Conservation (phyloP, 2,113 vertebrate genomes). For the Mugil cephalus region DNA sequence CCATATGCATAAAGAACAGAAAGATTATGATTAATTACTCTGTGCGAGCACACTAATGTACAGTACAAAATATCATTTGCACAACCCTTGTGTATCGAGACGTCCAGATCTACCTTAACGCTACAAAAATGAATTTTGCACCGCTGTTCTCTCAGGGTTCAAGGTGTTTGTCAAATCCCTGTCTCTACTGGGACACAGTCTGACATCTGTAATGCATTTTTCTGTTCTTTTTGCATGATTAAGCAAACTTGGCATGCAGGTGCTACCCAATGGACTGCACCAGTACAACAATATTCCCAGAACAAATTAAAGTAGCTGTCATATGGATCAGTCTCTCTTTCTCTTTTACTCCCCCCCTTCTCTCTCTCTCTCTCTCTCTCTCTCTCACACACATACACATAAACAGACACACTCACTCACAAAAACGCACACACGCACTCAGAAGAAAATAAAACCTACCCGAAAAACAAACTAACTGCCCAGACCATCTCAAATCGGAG, state of each 20-base stretch:
- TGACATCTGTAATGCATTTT: constrained; percentile 82
- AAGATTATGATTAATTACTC: constrained; percentile 23
- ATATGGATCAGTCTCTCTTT: constrained; percentile 75
- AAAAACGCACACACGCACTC: constrained; percentile 2
- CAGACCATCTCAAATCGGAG: constrained; percentile 52
- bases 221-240: constrained; percentile 85
- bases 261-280: constrained; percentile 80
- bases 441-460: constrained; percentile 9
- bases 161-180: constrained; percentile 80
- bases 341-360: neutral
- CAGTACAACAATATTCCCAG: constrained; percentile 82
- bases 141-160: constrained; percentile 73
- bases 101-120: constrained; percentile 54
- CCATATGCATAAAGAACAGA: neutral
- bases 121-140: constrained; percentile 66
- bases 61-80: constrained; percentile 30
- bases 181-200: constrained; percentile 71
- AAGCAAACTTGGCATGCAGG: constrained; percentile 85
- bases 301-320: constrained; percentile 85
- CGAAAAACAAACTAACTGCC: constrained; percentile 54
- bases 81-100: constrained; percentile 44
- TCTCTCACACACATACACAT: neutral
- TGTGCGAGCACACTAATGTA: constrained; percentile 19
- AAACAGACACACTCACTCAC: constrained; percentile 9
- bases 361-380: constrained; percentile 5